Evolutionary conservation across 2,797 vertebrate genomes (phyloP), one percentile per base, ranked within the genome.

Genomic region (Aldrovandia affinis): DNA sequence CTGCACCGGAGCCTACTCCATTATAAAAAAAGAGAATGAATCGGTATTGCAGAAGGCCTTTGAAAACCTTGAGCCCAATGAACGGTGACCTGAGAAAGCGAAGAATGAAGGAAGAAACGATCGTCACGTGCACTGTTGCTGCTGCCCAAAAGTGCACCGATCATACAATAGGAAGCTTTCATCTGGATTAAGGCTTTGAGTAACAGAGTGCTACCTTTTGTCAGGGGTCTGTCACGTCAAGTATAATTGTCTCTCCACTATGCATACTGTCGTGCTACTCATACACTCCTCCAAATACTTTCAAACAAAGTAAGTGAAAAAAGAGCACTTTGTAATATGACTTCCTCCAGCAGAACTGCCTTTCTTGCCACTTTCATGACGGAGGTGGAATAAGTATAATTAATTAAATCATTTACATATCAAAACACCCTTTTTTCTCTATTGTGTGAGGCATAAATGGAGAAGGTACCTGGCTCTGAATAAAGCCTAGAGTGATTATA

Each of bases 401-500:
- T 89, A 91, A 91, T 89, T 84, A 87, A 88, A 88, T 85, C 86
- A 88, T 91, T 91, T 91, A 82, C 90, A 91, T 91, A 88, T 89
- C 87, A 90, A 91, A 91, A 88, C 87, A 87, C 84, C 86, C 78
- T 83, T 89, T 89, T 87, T 86, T 88, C 86, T 87, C 61, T 63
- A 61, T 81, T 84, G 87, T 88, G 87, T 83, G 86, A 39, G 55
- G 78, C 70, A 80, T 80, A 55, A 85, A 81, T 85, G 83, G 75
- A 47, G 50, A 80, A 65, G 59, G 63, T 82, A 89, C 87, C 83
- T 88, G 83, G 78, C 65, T 77, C 28, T 47, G 75, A 61, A 90
- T 81, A 86, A 87, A 86, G 80, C 65, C 84, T 12, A 52, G 47
- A 79, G 59, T 78, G 83, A 88, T 89, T 83, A 82, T 80, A 84